phyloP scores from a whole-genome alignment of 2,797 vertebrate genomes.

The Rhynchonycteris naso region DNA sequence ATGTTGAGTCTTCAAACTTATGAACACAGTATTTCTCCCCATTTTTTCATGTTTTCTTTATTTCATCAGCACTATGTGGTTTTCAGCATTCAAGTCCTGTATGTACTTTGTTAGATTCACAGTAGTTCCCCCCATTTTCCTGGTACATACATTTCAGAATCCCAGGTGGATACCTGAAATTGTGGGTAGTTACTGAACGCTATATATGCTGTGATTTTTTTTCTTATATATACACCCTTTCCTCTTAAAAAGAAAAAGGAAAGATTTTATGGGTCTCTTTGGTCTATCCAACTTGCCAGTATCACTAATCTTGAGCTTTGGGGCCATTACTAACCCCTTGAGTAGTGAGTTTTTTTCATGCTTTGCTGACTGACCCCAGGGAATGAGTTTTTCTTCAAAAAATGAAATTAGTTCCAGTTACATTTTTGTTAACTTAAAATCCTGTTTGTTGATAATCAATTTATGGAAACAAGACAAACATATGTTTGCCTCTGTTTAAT shows the following conservation, averaged over 20 bases:
- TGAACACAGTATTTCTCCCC: background rate
- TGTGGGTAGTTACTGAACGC: background rate
- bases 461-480: no score
- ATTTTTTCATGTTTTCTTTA: background rate
- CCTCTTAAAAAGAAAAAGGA: background rate
- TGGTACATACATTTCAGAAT: background rate
- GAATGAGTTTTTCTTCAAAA: no score
- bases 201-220: background rate
- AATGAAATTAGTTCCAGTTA: no score
- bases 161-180: background rate
- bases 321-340: background rate
- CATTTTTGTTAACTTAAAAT: no score
- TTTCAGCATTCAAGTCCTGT: background rate
- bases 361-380: no score
- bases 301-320: background rate
- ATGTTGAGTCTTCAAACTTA: background rate
- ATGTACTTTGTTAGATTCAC: background rate
- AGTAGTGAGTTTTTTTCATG: no score
- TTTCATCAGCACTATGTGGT: conserved; percentile 4
- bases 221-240: background rate
- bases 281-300: background rate
- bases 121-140: background rate
- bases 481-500: no score
- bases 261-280: background rate
- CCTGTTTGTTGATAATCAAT: no score